Percentiles rank a stretch among this genome's conserved stretches.
Conservation (phyloP, 2,113 vertebrate species). For the Mesoclemmys tuberculata region DNA sequence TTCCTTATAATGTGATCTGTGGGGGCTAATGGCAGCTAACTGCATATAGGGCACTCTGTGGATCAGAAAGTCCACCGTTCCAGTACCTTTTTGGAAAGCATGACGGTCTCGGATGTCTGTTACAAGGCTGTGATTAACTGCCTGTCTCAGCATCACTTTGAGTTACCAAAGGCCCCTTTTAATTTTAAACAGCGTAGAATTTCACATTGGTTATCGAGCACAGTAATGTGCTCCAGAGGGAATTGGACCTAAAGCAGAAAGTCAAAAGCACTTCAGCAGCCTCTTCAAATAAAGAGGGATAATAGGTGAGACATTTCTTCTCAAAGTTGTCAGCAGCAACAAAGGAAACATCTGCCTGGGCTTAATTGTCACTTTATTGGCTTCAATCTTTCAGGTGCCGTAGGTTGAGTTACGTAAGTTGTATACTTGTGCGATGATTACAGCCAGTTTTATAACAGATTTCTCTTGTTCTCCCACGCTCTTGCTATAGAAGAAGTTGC, state of each 20-base stretch:
- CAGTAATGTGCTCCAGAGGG: not conserved
- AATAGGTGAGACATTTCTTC: constrained; percentile 11
- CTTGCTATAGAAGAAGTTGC: not conserved
- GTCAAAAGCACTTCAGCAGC: constrained; percentile 43
- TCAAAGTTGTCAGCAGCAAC: constrained; percentile 32
- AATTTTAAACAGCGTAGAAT: too few relatives aligned
- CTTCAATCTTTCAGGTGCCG: not conserved
- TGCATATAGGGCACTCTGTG: not conserved
- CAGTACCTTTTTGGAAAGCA: not conserved
- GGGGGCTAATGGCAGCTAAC: not conserved
- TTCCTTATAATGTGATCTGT: not conserved
- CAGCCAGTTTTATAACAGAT: not conserved
- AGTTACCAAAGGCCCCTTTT: not conserved
- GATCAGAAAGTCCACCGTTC: not conserved
- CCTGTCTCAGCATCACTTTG: not conserved
- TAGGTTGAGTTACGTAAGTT: constrained; percentile 3
- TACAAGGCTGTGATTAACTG: not conserved
- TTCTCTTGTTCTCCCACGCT: not conserved
- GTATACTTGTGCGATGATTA: not conserved
- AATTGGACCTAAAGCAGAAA: constrained; percentile 2
- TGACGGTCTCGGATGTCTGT: not conserved
- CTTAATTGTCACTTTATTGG: constrained; percentile 54
- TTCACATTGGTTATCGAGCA: not conserved
- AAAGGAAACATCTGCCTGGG: constrained; percentile 64
- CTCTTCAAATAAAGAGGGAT: constrained; percentile 53